Evolutionary conservation across 1,140 invertebrate genomes (phyloP), one percentile per base, ranked within the genome.

Genomic region (Plectrocnemia conspersa): DNA sequence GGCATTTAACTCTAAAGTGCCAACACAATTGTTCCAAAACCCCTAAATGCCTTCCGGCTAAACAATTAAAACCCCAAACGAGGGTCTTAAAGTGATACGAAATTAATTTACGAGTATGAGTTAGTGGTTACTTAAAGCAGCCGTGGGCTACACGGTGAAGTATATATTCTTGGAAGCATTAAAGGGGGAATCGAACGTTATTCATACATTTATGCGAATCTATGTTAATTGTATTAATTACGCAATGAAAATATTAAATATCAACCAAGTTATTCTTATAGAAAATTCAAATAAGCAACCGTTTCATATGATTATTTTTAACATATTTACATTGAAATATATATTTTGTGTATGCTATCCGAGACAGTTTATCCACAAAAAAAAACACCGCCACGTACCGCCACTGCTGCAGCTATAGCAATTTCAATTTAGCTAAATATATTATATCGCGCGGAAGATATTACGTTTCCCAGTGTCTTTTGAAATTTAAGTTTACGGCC

Each of bases 71-170:
- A 55, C 25, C 53, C 53, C 44, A 54, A 55, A 47, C 19, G 42
- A 38, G 53, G 40, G 27, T 32, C 41, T 54, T 55, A 42, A 48
- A 55, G 32, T 55, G 53, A 55, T 55, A 55, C 32, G 33, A 55
- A 55, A 55, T 55, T 55, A 55, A 55, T 55, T 55, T 47, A 55
- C 53, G 53, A 55, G 53, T 42, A 29, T 25, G 33, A 53, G 50
- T 42, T 53, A 44, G 38, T 40, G 40, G 32, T 53, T 27, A 36
- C 40, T 38, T 40, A 52, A 53, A 48, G 25, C 36, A 23, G 11
- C 18, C 22, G 24, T 10, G 40, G 18, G 46, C 13, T 16, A 32
- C 40, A 18, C 13, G 13, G n/a, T 13, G 38, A 41, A 41, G 18
- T 18, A 19, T 13, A 18, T 41, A 41, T 41, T 18, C 38, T 11